Evolutionary conservation across 2,797 vertebrate genomes (phyloP).

Genomic region (Phalloptychus januarius): DNA sequence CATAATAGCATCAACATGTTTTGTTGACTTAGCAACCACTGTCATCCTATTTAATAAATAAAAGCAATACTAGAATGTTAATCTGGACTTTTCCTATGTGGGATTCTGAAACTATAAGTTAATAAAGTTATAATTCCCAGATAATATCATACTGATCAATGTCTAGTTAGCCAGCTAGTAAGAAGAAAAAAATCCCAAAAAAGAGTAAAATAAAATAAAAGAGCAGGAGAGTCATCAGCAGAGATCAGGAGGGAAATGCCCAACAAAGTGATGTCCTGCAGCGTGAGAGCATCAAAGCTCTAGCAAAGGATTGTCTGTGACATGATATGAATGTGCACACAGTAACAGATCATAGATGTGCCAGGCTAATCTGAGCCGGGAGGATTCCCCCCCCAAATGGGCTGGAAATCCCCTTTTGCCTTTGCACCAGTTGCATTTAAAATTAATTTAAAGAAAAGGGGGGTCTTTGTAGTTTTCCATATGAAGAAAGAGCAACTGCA

Average conservation of each 20-base stretch:
- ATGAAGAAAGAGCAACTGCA: neutral
- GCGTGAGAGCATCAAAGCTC: slow-evolving; percentile 16
- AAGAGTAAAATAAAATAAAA: neutral
- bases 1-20: neutral
- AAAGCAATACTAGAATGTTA: neutral
- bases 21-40: neutral
- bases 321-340: slow-evolving; percentile 24
- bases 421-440: slow-evolving; percentile 15
- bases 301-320: slow-evolving; percentile 19
- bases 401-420: slow-evolving; percentile 36
- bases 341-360: slow-evolving; percentile 15
- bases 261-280: slow-evolving; percentile 60
- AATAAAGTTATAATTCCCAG: neutral
- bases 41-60: neutral
- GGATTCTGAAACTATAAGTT: neutral
- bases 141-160: neutral
- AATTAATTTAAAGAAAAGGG: neutral
- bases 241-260: slow-evolving; percentile 8
- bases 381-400: slow-evolving; percentile 21
- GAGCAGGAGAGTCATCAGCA: neutral
- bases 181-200: neutral
- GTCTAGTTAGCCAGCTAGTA: neutral
- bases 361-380: slow-evolving; percentile 18
- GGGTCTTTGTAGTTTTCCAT: neutral
- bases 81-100: neutral